A percentile compares a stretch with the other conserved stretches of the same genome.
These are phyloP conservation scores for Melieria omissa DNA, from an alignment of 2,888 invertebrate species.

Conservation along the genomic window DNA sequence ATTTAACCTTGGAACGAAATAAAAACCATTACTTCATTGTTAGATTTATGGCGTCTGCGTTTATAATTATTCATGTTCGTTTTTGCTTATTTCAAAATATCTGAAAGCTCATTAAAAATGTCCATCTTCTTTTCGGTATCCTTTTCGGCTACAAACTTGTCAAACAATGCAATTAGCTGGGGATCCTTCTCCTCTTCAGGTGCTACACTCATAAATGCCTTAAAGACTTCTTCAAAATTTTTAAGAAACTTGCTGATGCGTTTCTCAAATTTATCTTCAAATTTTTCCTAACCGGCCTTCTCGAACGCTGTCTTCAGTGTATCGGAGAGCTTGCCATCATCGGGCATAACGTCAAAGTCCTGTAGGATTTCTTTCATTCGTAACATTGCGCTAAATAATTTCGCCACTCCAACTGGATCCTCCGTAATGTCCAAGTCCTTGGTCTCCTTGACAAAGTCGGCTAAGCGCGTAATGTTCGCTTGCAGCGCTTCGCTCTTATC, in stretches of 20 bases:
- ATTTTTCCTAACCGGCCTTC: constrained; percentile 14
- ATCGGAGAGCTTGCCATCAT: constrained; percentile 11
- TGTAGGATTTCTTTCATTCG: constrained; percentile 10
- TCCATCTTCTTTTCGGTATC: constrained; percentile 19
- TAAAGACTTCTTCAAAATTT: too few species aligned
- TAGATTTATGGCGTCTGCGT: too few species aligned
- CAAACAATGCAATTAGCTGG: constrained; percentile 16
- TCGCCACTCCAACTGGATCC: not conserved
- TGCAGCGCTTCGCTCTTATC: constrained; percentile 15
- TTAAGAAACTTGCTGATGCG: too few species aligned
- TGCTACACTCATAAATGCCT: too few species aligned
- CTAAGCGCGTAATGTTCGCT: constrained; percentile 21
- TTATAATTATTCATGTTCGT: too few species aligned
- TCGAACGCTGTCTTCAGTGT: constrained; percentile 7
- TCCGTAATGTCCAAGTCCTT: not conserved
- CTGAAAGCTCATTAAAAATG: too few species aligned
- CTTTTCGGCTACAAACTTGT: constrained; percentile 14
- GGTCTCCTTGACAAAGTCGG: constrained; percentile 13
- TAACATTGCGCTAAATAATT: constrained; percentile 18
- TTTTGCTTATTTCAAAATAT: too few species aligned
- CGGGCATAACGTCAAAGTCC: constrained; percentile 22
- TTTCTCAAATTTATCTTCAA: not conserved
- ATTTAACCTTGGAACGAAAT: too few species aligned
- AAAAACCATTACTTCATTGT: too few species aligned
- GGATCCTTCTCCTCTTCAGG: not conserved